These are phyloP conservation scores for Fistularia tabacaria DNA, from an alignment of 2,797 vertebrate genomes.

Conservation along the genomic window DNA sequence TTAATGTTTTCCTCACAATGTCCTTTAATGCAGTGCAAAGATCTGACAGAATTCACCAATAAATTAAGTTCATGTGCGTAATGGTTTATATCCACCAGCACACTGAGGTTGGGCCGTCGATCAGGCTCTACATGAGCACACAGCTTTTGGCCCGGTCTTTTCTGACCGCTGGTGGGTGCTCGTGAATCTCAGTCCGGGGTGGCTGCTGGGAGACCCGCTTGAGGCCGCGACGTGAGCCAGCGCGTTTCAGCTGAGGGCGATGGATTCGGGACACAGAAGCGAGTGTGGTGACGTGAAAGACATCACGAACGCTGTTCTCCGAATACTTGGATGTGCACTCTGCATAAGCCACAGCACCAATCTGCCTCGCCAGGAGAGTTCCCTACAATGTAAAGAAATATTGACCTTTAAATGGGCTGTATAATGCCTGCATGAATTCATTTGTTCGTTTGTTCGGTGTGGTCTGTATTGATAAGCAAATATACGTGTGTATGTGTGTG, in stretches of 20 bases:
- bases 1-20: constrained; percentile 37
- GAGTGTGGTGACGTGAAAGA: constrained; percentile 90
- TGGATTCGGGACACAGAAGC: constrained; percentile 79
- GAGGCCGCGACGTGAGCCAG: constrained; percentile 82
- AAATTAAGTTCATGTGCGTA: constrained; percentile 57
- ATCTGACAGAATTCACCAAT: constrained; percentile 57
- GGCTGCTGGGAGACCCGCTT: constrained; percentile 85
- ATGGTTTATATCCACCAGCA: constrained; percentile 15
- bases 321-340: constrained; percentile 92
- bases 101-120: constrained; percentile 6
- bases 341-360: constrained; percentile 87
- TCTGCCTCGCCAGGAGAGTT: constrained; percentile 83
- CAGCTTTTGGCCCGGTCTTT: constrained; percentile 96
- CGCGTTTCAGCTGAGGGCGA: constrained; percentile 78
- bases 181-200: constrained; percentile 82
- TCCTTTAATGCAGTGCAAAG: constrained; percentile 59
- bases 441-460: too few species aligned
- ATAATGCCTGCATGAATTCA: not conserved
- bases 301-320: constrained; percentile 91
- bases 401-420: constrained; percentile 1
- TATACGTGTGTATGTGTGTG: too few species aligned
- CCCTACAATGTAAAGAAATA: constrained; percentile 69
- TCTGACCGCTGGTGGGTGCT: constrained; percentile 76
- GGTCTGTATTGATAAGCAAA: too few species aligned
- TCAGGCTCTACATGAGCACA: constrained; percentile 83